phyloP scores from a whole-genome alignment of 2,888 invertebrate genomes.

The Celastrina argiolus region DNA sequence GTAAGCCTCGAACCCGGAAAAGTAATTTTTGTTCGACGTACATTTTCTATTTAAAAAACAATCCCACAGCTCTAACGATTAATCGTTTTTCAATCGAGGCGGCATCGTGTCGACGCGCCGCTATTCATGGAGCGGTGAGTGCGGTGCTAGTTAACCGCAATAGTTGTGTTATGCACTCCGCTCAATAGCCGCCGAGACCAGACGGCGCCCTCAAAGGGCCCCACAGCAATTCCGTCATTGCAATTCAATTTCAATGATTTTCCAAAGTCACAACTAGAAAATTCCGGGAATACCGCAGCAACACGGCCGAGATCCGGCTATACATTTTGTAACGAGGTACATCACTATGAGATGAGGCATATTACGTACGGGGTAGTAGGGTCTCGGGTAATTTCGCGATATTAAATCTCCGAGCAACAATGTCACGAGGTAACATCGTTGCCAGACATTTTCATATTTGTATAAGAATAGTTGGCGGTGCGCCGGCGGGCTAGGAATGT shows the following conservation, averaged over 20 bases:
- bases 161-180: background rate
- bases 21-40: background rate
- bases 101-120: background rate
- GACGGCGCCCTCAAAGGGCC: background rate
- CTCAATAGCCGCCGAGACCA: background rate
- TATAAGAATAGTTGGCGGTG: constrained; percentile 11
- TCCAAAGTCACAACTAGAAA: background rate
- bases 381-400: background rate
- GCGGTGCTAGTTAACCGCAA: background rate
- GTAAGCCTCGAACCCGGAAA: background rate
- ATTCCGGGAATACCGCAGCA: too few species aligned
- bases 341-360: background rate
- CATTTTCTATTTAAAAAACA: background rate
- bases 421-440: constrained; percentile 3
- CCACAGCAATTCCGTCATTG: background rate
- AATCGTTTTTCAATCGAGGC: background rate
- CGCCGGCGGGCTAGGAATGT: background rate
- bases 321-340: too few species aligned
- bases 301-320: too few species aligned
- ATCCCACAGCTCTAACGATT: background rate
- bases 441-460: constrained; percentile 5
- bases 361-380: background rate
- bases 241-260: background rate
- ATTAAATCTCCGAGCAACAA: constrained; percentile 4
- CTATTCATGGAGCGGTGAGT: background rate